Base-by-base conservation (phyloP, 2,888 invertebrate species). In the Holacanthella duospinosa region DNA sequence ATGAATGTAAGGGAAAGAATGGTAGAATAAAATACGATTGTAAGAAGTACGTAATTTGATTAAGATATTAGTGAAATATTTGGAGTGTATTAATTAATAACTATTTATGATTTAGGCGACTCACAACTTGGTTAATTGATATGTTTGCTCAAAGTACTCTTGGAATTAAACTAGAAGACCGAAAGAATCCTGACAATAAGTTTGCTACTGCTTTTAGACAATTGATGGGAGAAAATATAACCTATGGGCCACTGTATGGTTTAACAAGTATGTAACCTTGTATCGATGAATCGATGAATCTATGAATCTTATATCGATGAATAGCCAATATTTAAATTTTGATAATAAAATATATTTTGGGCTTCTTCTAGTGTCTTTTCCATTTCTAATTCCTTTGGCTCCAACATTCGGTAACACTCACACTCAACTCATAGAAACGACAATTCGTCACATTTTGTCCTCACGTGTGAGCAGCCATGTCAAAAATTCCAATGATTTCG, bases 51-150 rank as follows among this genome's bases (percentile, higher is more conserved):
- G 70, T 65, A 63, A n/a, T 48, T 36, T 63, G 58, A 9, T 53
- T 53, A 12, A 6, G 9, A 53, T 9, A 25, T 24, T 53, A 9
- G n/a, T 53, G 54, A 53, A 6, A 12, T 53, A n/a, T n/a, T n/a
- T n/a, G n/a, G n/a, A n/a, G n/a, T n/a, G n/a, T n/a, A n/a, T n/a
- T n/a, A n/a, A n/a, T n/a, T 25, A 25, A 53, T 6, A 24, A 53
- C 27, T 12, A n/a, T 53, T 53, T 53, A 12, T n/a, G 6, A 12
- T 36, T 58, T n/a, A n/a, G 67, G 36, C 64, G 67, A 2, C 55
- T 67, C 61, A 61, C 69, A 43, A 26, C 66, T 9, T 68, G 64
- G 67, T 59, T 67, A 58, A 68, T 71, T 60, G 71, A 71, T 60
- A 64, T 67, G 65, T 68, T 71, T 66, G 65, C 66, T 19, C 59